Conservation (phyloP, 2,888 invertebrate species). For the Thereva nobilitata region DNA sequence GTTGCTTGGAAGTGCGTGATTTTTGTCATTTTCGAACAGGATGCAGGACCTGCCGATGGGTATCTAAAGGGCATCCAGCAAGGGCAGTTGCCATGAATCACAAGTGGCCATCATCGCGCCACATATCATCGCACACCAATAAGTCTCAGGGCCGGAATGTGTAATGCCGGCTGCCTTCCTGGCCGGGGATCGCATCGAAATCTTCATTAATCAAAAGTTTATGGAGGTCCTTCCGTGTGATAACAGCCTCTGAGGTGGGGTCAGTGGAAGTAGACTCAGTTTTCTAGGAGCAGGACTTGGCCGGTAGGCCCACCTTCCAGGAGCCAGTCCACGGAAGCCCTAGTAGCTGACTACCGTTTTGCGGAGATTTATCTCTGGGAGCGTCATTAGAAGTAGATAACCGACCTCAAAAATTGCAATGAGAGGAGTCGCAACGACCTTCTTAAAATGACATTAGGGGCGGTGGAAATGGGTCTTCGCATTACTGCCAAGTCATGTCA, state of each 20-base stretch:
- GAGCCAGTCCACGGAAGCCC: neutral
- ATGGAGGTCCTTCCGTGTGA: neutral
- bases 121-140: neutral
- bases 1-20: too few relatives aligned
- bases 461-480: conserved; percentile 6
- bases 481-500: conserved; percentile 15
- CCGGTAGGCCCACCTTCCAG: neutral
- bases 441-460: conserved; percentile 18
- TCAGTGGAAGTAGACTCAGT: neutral
- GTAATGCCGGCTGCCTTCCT: neutral
- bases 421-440: conserved; percentile 11
- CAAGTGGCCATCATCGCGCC: neutral
- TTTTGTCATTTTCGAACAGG: neutral
- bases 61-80: neutral
- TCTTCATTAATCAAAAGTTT: conserved; percentile 26
- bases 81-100: neutral
- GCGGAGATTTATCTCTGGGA: conserved; percentile 1
- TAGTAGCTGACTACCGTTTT: too few relatives aligned
- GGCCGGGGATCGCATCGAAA: neutral
- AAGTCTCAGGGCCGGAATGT: neutral
- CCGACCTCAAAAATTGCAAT: conserved; percentile 5
- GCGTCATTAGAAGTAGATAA: conserved; percentile 2
- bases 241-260: neutral
- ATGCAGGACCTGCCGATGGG: neutral
- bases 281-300: neutral